Evolutionary conservation across 1,140 invertebrate genomes (phyloP), one percentile per base, ranked within the genome.

Genomic region (Anoplolepis gracilipes): DNA sequence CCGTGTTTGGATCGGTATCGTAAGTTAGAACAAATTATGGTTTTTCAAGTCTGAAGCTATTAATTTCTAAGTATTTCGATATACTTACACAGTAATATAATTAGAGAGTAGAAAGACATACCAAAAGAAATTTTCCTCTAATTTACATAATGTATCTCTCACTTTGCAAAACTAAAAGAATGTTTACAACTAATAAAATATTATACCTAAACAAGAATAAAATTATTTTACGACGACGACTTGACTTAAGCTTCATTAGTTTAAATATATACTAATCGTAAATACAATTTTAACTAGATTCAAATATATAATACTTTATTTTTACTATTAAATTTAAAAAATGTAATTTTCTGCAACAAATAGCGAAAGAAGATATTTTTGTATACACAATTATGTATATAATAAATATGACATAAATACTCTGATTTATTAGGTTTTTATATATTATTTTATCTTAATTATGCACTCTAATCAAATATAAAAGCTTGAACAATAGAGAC

Each of bases 351-450:
- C 53, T 8, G 7, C 53, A 19, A 11, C 3, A n/a, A n/a, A 33
- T 72, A 16, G n/a, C 53, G n/a, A 57, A 73, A 73, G 3, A 72
- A 73, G 6, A 53, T 73, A 16, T 73, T 2, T n/a, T 49, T 72
- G 19, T 8, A 10, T 1, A 13, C 46, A 13, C 1, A 3, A 57
- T 22, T 57, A 57, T 67, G 10, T 36, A 8, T 33, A 33, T n/a
- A 36, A 33, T 11, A 55, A 36, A 22, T 7, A 25, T 36, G 2
- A 2, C 13, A 22, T 55, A 49, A n/a, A 70, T 70, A 49, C 7
- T 55, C 2, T 22, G 7, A 33, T 11, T 22, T 49, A 57, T 55
- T 22, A n/a, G 28, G n/a, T n/a, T 42, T 76, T 57, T n/a, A n/a
- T 28, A n/a, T 3, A 49, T 49, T 49, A 49, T 49, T 49, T 49